Evolutionary conservation across 2,888 invertebrate genomes (phyloP).

Genomic region (Dorcus parallelipipedus): DNA sequence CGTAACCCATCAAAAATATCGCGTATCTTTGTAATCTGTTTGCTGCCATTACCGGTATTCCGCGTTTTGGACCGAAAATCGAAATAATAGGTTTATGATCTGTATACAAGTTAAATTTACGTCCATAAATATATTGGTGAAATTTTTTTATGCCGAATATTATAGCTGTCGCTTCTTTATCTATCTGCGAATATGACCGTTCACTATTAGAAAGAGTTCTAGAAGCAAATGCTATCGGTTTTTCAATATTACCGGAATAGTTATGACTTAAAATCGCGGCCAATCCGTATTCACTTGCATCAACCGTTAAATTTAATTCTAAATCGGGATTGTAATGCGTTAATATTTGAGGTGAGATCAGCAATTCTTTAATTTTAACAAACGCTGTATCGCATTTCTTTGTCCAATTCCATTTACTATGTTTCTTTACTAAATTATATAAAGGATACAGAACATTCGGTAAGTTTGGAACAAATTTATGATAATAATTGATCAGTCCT

Average conservation of each 20-base stretch:
- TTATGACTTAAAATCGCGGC: background rate
- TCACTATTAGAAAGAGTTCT: constrained; percentile 2
- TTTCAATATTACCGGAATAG: no score
- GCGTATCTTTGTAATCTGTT: no score
- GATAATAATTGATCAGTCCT: constrained; percentile 23
- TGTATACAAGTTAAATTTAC: background rate
- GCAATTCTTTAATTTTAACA: no score
- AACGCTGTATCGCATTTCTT: no score
- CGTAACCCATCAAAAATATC: no score
- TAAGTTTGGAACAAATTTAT: constrained; percentile 18
- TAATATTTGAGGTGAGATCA: no score
- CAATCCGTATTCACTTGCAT: background rate
- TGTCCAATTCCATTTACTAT: background rate
- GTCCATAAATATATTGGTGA: background rate
- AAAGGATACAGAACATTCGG: constrained; percentile 9
- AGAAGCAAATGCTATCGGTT: constrained; percentile 6
- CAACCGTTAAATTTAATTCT: no score
- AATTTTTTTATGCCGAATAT: constrained; percentile 4
- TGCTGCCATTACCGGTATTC: no score
- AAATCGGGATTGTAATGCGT: no score
- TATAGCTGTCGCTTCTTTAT: constrained; percentile 8
- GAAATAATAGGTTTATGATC: background rate
- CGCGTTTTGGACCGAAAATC: background rate
- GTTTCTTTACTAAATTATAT: constrained; percentile 13
- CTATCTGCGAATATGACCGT: constrained; percentile 1